A percentile compares a stretch with the other conserved stretches of the same genome.
These are phyloP conservation scores for Pilophorus perplexus DNA, from an alignment of 2,888 invertebrate species.

Conservation along the genomic window DNA sequence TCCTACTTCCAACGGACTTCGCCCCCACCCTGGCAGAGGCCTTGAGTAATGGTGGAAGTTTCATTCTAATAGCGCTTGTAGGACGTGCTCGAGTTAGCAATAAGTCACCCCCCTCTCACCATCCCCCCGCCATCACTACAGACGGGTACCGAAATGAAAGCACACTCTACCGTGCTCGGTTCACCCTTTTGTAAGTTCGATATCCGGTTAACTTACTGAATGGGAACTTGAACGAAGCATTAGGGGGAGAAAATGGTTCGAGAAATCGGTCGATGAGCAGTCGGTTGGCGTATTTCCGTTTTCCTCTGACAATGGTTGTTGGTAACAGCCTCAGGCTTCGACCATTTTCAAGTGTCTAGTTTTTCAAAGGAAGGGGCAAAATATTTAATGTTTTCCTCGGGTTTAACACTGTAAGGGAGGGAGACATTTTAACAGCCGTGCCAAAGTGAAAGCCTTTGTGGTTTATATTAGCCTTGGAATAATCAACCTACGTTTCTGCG, in stretches of 20 bases:
- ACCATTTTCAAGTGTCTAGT: too few relatives aligned
- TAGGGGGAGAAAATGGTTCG: slow-evolving; percentile 9
- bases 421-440: too few relatives aligned
- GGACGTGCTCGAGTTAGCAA: slow-evolving; percentile 36
- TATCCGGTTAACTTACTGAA: slow-evolving; percentile 27
- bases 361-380: too few relatives aligned
- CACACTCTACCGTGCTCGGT: not conserved
- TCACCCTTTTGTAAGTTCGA: slow-evolving; percentile 18
- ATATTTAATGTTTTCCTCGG: too few relatives aligned
- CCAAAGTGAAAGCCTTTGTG: too few relatives aligned
- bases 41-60: slow-evolving; percentile 37
- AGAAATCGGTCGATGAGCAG: slow-evolving; percentile 15
- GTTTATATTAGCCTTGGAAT: too few relatives aligned
- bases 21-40: slow-evolving; percentile 3
- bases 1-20: slow-evolving; percentile 31
- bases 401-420: too few relatives aligned
- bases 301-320: not conserved
- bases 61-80: slow-evolving; percentile 39
- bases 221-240: slow-evolving; percentile 15
- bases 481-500: too few relatives aligned
- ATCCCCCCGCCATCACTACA: not conserved
- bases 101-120: slow-evolving; percentile 16
- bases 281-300: slow-evolving; percentile 2
- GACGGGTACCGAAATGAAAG: slow-evolving; percentile 19
- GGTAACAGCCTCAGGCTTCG: too few relatives aligned